Percentiles rank a stretch among this genome's conserved stretches.
phyloP scores from a whole-genome alignment of 2,888 invertebrate species.

The Horisme vitalbata region DNA sequence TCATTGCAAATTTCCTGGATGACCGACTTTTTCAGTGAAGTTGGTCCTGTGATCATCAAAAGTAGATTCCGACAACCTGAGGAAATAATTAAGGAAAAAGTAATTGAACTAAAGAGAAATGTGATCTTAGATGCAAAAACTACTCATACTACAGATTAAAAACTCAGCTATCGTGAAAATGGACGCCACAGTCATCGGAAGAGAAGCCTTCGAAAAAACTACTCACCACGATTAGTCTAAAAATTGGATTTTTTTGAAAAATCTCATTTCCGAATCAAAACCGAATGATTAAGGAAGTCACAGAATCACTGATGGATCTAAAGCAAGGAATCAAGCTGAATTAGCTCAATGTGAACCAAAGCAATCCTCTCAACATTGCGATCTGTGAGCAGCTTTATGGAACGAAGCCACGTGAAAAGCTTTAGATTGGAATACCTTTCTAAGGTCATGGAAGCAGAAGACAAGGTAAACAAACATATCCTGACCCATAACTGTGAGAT shows the following conservation, averaged over 20 bases:
- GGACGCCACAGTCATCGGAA: conserved; percentile 98
- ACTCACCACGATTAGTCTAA: conserved; percentile 97
- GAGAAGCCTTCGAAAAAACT: conserved; percentile 99
- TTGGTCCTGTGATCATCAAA: conserved; percentile 99
- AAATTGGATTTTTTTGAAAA: conserved; percentile 98
- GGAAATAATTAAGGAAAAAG: too few species aligned
- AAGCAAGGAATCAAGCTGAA: conserved; percentile 98
- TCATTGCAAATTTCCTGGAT: too few species aligned
- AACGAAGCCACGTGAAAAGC: conserved; percentile 94
- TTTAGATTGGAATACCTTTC: too few species aligned
- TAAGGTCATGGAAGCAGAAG: conserved; percentile 99
- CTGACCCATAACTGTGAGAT: conserved; percentile 98
- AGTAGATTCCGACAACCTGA: conserved; percentile 98
- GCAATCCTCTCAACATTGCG: conserved; percentile 96
- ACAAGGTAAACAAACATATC: conserved; percentile 99
- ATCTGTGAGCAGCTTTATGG: conserved; percentile 97
- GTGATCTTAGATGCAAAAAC: too few species aligned
- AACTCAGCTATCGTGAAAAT: conserved; percentile 99
- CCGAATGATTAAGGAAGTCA: too few species aligned
- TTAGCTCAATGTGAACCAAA: conserved; percentile 94
- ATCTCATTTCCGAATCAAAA: too few species aligned
- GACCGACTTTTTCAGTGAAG: conserved; percentile 99
- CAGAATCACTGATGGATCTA: conserved; percentile 98
- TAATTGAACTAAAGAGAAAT: too few species aligned
- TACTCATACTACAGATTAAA: conserved; percentile 98